Conservation (phyloP, 2,113 vertebrate genomes). For the Gambusia affinis region DNA sequence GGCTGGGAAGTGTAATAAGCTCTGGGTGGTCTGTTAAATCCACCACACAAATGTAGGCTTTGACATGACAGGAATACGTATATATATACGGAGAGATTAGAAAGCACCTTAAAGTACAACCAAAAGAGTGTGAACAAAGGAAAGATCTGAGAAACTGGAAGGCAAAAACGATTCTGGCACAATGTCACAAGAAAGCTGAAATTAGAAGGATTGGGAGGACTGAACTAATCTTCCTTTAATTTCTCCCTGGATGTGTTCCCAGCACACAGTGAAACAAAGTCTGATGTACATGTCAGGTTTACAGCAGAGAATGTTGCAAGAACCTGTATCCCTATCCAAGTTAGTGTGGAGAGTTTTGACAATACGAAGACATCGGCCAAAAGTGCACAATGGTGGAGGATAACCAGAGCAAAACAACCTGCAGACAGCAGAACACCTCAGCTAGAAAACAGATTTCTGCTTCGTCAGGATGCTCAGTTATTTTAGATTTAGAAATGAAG, state of each 20-base stretch:
- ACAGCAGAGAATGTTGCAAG: conserved; percentile 61
- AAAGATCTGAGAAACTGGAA: conserved; percentile 35
- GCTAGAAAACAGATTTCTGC: too few species aligned
- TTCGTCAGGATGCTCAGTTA: too few species aligned
- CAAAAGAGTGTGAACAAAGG: conserved; percentile 1
- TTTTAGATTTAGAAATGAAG: too few species aligned
- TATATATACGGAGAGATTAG: neutral
- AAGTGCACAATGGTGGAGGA: conserved; percentile 21
- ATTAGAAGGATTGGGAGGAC: conserved; percentile 62
- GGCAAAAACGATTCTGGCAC: conserved; percentile 55
- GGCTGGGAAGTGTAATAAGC: conserved; percentile 6
- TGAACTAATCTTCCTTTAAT: conserved; percentile 71
- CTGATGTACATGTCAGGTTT: conserved; percentile 49
- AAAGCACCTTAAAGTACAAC: neutral
- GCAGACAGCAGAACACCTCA: neutral
- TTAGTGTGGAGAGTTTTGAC: conserved; percentile 10
- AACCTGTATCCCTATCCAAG: conserved; percentile 41
- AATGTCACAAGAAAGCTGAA: conserved; percentile 63
- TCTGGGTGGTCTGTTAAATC: conserved; percentile 53
- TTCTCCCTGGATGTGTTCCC: conserved; percentile 67
- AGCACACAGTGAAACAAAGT: conserved; percentile 46
- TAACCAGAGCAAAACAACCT: neutral
- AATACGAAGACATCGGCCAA: neutral
- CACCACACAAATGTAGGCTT: too few species aligned
- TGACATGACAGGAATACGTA: neutral